Percentiles rank a stretch among this genome's conserved stretches.
phyloP scores from a whole-genome alignment of 2,797 vertebrate genomes.

The Distichodus sexfasciatus region DNA sequence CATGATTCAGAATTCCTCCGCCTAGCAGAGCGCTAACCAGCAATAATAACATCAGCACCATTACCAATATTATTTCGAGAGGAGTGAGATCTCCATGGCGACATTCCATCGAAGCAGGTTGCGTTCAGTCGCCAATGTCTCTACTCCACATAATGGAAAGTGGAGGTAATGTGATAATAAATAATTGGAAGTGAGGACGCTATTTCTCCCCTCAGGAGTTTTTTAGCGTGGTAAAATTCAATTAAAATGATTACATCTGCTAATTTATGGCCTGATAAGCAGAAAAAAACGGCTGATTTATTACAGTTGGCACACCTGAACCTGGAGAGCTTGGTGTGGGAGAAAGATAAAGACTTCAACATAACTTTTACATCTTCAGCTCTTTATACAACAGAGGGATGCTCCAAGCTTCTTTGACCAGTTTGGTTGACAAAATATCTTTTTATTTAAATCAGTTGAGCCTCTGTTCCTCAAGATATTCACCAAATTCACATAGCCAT shows the following conservation, averaged over 20 bases:
- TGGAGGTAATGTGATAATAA: constrained; percentile 20
- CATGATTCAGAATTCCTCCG: neutral
- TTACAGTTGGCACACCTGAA: neutral
- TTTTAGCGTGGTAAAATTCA: constrained; percentile 30
- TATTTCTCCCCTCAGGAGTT: neutral
- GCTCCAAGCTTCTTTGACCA: too few species aligned
- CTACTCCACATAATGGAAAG: constrained; percentile 2
- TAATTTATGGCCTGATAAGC: constrained; percentile 30
- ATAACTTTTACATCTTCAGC: neutral
- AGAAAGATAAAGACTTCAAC: neutral
- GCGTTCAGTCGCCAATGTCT: constrained; percentile 7
- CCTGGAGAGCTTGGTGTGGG: neutral
- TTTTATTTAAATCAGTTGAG: too few species aligned
- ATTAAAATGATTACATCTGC: constrained; percentile 31
- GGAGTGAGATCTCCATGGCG: neutral
- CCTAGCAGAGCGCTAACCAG: too few species aligned
- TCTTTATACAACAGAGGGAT: neutral
- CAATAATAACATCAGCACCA: neutral
- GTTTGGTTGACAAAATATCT: too few species aligned
- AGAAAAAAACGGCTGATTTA: neutral
- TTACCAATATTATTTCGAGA: neutral
- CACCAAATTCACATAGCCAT: too few species aligned
- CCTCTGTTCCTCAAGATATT: too few species aligned
- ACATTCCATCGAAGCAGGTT: neutral
- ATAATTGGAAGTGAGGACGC: constrained; percentile 11